Evolutionary conservation across 1,140 invertebrate species (phyloP), one percentile per base, ranked within the genome.

Genomic region (Lordiphosa stackelbergi): DNA sequence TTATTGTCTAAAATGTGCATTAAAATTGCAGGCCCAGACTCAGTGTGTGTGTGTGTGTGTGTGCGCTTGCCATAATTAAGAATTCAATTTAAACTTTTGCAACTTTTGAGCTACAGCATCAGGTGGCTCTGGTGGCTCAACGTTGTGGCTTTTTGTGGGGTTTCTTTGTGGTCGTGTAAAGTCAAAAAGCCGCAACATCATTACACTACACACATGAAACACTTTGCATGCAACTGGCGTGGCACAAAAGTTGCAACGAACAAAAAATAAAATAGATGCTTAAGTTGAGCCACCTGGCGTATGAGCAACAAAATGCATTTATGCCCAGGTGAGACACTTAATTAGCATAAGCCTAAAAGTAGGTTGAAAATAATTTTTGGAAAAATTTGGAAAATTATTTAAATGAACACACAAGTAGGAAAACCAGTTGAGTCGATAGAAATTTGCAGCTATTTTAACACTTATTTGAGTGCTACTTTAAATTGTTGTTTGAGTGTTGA

Each of bases 51-150:
- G 13, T 41, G 13, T 41, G 40, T 41, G 40, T 42, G 43, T 34
- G n/a, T 31, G 10, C n/a, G 13, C 34, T 22, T n/a, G 45, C 66
- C 52, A 69, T 60, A 73, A 66, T 71, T 70, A 58, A 66, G 53
- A 66, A 70, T 75, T 66, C 56, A 75, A 70, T 70, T 75, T 75
- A 35, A 66, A 63, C 12, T 63, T 68, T 66, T n/a, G 53, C 54
- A 64, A 63, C 53, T 58, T 68, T 52, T 49, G 22, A 19, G 43
- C 53, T 11, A 9, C 42, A 12, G 40, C 19, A 40, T 24, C 19
- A 42, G 41, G 28, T 13, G 28, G 28, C 57, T 24, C 19, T 38
- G 41, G 28, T 13, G 28, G 28, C 57, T 66, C 66, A 71, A 61
- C 51, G 54, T 49, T 63, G 52, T 53, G 62, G 56, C 52, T 70